phyloP scores from a whole-genome alignment of 30 jellyfish, hydroid and myxozoan genomes.

The Hydractinia symbiolongicarpus region DNA sequence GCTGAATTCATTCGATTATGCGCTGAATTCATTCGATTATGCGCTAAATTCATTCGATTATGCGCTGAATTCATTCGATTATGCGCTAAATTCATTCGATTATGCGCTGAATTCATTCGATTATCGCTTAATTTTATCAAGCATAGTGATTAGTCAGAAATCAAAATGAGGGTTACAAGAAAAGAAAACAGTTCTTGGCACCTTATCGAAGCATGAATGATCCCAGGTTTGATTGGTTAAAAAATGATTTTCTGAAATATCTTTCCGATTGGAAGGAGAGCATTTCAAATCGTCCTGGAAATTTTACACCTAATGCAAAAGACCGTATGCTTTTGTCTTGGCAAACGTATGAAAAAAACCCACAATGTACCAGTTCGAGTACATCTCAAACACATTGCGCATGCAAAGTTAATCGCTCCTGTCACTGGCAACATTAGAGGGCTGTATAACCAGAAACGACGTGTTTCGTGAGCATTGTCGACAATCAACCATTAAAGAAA shows the following conservation, averaged over 20 bases:
- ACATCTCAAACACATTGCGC: not conserved
- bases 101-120: no score
- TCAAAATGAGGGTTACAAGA: not conserved
- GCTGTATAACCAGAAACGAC: constrained; percentile 19
- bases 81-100: no score
- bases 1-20: no score
- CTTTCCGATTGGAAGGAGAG: constrained; percentile 6
- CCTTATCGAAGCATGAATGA: constrained; percentile 22
- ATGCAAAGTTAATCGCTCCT: constrained; percentile 42
- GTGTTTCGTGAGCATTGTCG: constrained; percentile 26
- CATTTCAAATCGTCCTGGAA: not conserved
- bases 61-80: no score
- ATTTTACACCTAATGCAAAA: not conserved
- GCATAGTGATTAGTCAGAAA: no score
- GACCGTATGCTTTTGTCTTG: not conserved
- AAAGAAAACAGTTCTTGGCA: not conserved
- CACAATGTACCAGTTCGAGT: constrained; percentile 13
- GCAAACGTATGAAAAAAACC: constrained; percentile 1
- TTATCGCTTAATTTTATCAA: no score
- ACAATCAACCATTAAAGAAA: not conserved
- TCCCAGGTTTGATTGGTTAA: constrained; percentile 8
- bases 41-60: no score
- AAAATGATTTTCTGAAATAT: constrained; percentile 10
- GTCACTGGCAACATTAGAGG: constrained; percentile 34
- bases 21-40: no score